Conservation (phyloP, 2,797 vertebrate genomes). For the Sebastes matsubarae region DNA sequence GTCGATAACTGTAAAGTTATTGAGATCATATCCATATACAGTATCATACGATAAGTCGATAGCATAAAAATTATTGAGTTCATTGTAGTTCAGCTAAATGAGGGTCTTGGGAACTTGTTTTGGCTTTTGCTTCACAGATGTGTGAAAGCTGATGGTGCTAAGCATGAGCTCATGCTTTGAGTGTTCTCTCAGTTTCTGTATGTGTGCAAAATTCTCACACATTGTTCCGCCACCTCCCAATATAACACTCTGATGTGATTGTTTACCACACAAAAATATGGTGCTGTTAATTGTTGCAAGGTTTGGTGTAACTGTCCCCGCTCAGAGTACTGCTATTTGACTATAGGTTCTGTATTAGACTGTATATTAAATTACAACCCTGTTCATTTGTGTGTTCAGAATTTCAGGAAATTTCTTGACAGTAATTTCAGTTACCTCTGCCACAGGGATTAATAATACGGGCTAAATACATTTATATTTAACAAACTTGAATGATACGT, state of each 20-base stretch:
- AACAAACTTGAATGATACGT: neutral
- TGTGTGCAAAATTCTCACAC: slow-evolving; percentile 42
- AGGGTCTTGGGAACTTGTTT: neutral
- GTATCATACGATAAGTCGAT: too few relatives aligned
- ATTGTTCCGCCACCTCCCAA: slow-evolving; percentile 38
- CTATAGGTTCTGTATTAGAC: neutral
- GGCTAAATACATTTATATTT: neutral
- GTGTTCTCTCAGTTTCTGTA: slow-evolving; percentile 11
- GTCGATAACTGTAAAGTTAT: too few relatives aligned
- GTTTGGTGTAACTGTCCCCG: neutral
- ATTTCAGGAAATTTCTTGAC: neutral
- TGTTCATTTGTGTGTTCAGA: neutral
- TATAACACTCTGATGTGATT: slow-evolving; percentile 21
- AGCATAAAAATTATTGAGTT: too few relatives aligned
- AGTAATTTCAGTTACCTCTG: neutral
- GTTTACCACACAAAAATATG: slow-evolving; percentile 16
- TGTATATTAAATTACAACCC: neutral
- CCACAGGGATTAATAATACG: neutral
- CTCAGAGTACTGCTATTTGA: neutral
- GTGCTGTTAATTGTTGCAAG: slow-evolving; percentile 24
- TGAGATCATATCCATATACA: too few relatives aligned
- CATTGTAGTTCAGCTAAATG: neutral
- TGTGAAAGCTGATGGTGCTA: neutral
- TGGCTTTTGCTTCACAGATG: neutral
- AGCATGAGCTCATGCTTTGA: neutral